Percentiles rank a stretch among this genome's conserved stretches.
Conservation (phyloP, 2,888 invertebrate genomes). For the Agonum fuliginosum region DNA sequence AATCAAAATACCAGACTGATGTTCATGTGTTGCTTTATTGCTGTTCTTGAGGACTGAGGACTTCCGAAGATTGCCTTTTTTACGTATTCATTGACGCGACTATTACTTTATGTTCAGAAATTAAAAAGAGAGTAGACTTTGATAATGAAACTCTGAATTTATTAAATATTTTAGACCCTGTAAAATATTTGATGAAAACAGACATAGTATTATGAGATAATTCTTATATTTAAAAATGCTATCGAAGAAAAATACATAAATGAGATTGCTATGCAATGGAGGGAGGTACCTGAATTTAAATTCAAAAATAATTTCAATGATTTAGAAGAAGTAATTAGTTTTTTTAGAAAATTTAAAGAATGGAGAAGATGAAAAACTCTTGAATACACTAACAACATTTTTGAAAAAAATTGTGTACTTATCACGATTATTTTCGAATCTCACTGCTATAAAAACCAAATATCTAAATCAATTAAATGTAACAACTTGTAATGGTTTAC, state of each 20-base stretch:
- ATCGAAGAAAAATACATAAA: background rate
- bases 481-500: background rate
- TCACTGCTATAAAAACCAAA: slow-evolving; percentile 21
- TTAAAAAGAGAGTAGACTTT: background rate
- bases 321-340: background rate
- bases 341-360: background rate
- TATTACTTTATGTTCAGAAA: background rate
- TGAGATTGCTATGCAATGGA: background rate
- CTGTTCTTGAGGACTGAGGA: no score
- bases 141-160: background rate
- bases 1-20: no score
- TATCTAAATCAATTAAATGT: background rate
- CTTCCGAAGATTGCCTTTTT: no score
- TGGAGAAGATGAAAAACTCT: background rate
- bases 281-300: background rate
- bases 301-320: background rate
- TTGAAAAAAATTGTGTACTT: slow-evolving; percentile 3
- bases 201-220: background rate
- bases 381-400: background rate
- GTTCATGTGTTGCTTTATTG: no score
- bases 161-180: background rate
- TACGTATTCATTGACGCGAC: no score
- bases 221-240: background rate
- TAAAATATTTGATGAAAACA: background rate
- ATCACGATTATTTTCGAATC: slow-evolving; percentile 2